phyloP scores from a whole-genome alignment of 2,797 vertebrate species.

The Melanotaenia maccullochi region DNA sequence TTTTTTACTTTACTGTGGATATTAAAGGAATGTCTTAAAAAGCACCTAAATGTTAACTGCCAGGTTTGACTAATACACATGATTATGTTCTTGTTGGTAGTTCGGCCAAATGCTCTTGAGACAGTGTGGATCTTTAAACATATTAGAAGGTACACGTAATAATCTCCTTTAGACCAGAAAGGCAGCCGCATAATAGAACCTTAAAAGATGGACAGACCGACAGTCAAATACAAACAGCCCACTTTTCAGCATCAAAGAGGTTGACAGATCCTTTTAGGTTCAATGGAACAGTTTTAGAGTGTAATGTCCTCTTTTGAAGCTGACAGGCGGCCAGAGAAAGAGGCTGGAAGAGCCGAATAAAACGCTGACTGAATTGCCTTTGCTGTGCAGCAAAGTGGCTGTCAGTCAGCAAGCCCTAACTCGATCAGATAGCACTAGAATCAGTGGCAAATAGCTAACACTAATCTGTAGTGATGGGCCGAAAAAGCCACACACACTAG shows the following conservation, averaged over 20 bases:
- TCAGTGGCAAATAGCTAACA: slow-evolving; percentile 60
- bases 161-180: slow-evolving; percentile 40
- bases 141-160: slow-evolving; percentile 26
- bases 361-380: slow-evolving; percentile 72
- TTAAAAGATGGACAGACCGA: slow-evolving; percentile 40
- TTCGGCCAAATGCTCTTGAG: slow-evolving; percentile 16
- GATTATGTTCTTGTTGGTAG: slow-evolving; percentile 23
- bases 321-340: slow-evolving; percentile 55
- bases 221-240: slow-evolving; percentile 54
- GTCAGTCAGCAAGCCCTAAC: slow-evolving; percentile 72
- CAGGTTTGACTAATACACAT: slow-evolving; percentile 9
- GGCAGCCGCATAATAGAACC: slow-evolving; percentile 26
- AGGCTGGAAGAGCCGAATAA: slow-evolving; percentile 61
- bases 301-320: slow-evolving; percentile 51
- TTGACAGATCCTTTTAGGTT: slow-evolving; percentile 58
- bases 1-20: background rate
- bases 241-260: slow-evolving; percentile 54
- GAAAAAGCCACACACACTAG: slow-evolving; percentile 56
- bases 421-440: slow-evolving; percentile 74
- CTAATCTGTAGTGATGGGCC: slow-evolving; percentile 79
- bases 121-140: slow-evolving; percentile 17
- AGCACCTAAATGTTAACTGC: background rate
- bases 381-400: slow-evolving; percentile 68
- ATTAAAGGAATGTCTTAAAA: background rate
- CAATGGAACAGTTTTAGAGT: slow-evolving; percentile 37